Base-by-base conservation (phyloP, 2,797 vertebrate genomes). In the Aotus griseimembra region DNA sequence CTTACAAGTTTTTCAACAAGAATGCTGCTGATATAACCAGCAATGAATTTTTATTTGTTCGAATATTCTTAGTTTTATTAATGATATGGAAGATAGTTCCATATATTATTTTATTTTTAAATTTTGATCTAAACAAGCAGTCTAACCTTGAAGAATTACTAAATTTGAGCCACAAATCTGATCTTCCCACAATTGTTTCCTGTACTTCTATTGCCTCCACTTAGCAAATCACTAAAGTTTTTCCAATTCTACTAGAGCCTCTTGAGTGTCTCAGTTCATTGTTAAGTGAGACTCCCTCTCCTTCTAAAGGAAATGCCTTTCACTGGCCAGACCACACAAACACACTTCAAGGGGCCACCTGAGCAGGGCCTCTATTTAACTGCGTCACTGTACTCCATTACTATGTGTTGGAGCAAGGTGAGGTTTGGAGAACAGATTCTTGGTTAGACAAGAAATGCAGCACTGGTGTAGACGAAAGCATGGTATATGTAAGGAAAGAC, bases 401-500 rank as follows among this genome's bases (percentile, higher is more conserved):
- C 10, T 41, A 12, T 1, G 11, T 22, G 7, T 19, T 30, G 13
- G 28, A 55, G 20, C n/a, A 7, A 58, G 24, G 3, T 30, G 13
- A 70, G 7, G 2, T 44, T 5, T 73, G 13, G 1, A 85, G 7
- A 5, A 70, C 0, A 67, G 15, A 70, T 9, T 76, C 41, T 61
- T 30, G 72, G 3, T 33, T 58, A 39, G 17, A 72, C 0, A 44
- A 57, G 73, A 89, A 91, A 52, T 4, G 17, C 0, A 48, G 44
- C 4, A 13, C 4, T 22, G 72, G 12, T 64, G 72, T 50, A 9
- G 48, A 13, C 52, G 28, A 7, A 33, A 3, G 33, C 2, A 4
- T 22, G 2, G 8, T 26, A 28, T 41, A 13, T 0, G 4, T 13
- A n/a, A 33, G 20, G 24, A 33, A 39, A 44, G 15, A 4, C 2